Evolutionary conservation across 2,888 invertebrate species (phyloP).

Genomic region (Andrena fulva): DNA sequence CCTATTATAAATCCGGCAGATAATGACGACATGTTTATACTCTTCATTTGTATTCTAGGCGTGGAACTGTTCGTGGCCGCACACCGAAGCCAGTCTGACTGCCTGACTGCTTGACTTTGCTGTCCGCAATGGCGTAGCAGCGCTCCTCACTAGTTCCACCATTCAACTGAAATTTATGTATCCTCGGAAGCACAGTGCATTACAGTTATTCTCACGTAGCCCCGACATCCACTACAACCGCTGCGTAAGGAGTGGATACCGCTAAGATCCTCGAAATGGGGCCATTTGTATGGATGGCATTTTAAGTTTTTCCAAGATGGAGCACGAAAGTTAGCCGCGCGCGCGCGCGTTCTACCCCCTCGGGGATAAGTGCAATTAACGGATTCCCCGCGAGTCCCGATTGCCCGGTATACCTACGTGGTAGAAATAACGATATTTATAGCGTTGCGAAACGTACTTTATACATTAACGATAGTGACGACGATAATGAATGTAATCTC

Average conservation of each 20-base stretch:
- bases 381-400: neutral
- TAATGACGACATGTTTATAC: constrained; percentile 84
- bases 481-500: too few relatives aligned
- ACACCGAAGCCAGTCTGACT: constrained; percentile 68
- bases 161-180: constrained; percentile 77
- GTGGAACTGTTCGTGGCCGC: constrained; percentile 72
- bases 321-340: constrained; percentile 7
- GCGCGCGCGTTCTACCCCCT: neutral
- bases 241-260: constrained; percentile 57
- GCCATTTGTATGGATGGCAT: constrained; percentile 60
- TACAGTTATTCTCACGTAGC: constrained; percentile 76
- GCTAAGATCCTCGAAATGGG: constrained; percentile 65
- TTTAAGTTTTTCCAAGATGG: constrained; percentile 38
- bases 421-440: neutral
- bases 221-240: constrained; percentile 54
- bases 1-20: constrained; percentile 81
- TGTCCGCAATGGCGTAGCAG: constrained; percentile 71
- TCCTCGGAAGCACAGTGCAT: constrained; percentile 72
- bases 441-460: neutral
- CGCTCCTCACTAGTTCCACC: constrained; percentile 65
- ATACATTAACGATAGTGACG: too few relatives aligned
- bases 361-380: constrained; percentile 22
- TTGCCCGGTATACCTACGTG: neutral
- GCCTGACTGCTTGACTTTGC: constrained; percentile 65
- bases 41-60: constrained; percentile 83